Evolutionary conservation across 2,797 vertebrate species (phyloP).

Genomic region (Mormyrops boulengeri): DNA sequence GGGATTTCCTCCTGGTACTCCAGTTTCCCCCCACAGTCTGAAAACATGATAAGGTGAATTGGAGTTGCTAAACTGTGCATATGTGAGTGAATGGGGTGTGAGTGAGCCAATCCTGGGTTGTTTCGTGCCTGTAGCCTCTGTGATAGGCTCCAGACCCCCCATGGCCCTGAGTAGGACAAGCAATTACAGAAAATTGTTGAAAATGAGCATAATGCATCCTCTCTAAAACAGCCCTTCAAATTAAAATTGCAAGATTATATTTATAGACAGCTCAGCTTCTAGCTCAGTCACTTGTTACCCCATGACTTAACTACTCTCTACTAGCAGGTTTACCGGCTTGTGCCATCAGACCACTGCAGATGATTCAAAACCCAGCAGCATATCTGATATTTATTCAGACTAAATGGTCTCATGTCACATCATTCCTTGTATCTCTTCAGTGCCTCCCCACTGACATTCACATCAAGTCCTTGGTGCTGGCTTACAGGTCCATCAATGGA

Average conservation of each 20-base stretch:
- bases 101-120: background rate
- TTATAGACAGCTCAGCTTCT: too few species aligned
- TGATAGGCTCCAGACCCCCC: too few species aligned
- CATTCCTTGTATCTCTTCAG: background rate
- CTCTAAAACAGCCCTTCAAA: too few species aligned
- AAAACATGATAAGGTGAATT: background rate
- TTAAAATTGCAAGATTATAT: too few species aligned
- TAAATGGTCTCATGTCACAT: background rate
- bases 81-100: background rate
- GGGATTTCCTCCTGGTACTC: background rate
- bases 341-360: too few species aligned
- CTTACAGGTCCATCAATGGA: background rate
- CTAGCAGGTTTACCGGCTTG: too few species aligned
- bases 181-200: background rate
- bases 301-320: too few species aligned
- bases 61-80: background rate
- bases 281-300: too few species aligned
- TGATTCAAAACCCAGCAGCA: background rate
- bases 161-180: background rate
- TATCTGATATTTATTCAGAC: background rate
- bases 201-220: too few species aligned
- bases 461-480: background rate
- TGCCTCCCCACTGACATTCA: background rate
- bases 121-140: background rate
- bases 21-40: background rate